Percentiles rank a stretch among this genome's conserved stretches.
phyloP scores from a whole-genome alignment of 2,888 invertebrate genomes.

The Melanostoma mellinum region DNA sequence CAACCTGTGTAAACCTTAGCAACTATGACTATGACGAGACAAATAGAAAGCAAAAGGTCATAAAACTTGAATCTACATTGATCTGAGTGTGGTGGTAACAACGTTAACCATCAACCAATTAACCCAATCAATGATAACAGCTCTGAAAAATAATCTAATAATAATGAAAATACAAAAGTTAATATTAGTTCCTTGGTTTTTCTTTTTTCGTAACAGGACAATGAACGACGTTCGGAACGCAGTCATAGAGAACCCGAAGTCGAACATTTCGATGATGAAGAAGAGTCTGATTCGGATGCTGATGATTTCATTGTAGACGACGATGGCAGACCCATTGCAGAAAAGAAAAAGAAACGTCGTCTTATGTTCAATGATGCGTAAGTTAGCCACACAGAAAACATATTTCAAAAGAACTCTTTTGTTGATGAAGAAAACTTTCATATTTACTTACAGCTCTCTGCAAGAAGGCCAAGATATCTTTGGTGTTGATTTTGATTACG shows the following conservation, averaged over 20 bases:
- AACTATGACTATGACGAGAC: too few relatives aligned
- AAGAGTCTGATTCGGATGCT: constrained; percentile 92
- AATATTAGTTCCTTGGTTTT: not conserved
- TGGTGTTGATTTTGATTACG: constrained; percentile 98
- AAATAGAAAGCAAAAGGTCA: too few relatives aligned
- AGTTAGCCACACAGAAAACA: constrained; percentile 80
- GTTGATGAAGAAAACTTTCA: not conserved
- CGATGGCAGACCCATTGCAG: constrained; percentile 93
- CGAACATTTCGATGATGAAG: constrained; percentile 89
- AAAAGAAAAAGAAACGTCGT: constrained; percentile 90
- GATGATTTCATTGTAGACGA: constrained; percentile 99
- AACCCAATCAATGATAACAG: too few relatives aligned
- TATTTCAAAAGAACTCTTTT: not conserved
- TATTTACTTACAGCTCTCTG: constrained; percentile 85
- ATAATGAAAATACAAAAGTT: not conserved
- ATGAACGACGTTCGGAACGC: constrained; percentile 89
- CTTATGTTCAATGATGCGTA: constrained; percentile 94
- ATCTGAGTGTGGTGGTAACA: too few relatives aligned
- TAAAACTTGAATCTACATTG: too few relatives aligned
- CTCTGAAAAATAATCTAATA: not conserved
- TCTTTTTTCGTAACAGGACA: constrained; percentile 84
- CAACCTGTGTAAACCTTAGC: too few relatives aligned
- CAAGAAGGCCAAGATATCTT: constrained; percentile 99
- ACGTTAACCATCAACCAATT: too few relatives aligned
- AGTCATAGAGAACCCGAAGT: constrained; percentile 86